phyloP scores from a whole-genome alignment of 2,113 vertebrate species.

The Balaeniceps rex region DNA sequence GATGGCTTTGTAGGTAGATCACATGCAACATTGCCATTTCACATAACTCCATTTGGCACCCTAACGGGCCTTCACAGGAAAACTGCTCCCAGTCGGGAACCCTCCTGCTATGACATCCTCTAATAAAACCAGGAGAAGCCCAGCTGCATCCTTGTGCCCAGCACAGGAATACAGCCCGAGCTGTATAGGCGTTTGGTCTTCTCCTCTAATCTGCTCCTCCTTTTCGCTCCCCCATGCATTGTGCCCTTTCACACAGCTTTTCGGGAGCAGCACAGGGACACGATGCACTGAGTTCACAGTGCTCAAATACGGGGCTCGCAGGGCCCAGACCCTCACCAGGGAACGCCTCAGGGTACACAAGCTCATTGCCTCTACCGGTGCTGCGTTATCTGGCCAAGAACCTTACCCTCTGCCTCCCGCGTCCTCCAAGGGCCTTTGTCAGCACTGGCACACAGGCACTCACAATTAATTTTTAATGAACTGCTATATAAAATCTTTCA shows the following conservation, averaged over 20 bases:
- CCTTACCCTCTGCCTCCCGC: background rate
- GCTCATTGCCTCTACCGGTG: background rate
- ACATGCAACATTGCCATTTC: background rate
- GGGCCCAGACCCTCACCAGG: background rate
- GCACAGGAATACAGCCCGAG: background rate
- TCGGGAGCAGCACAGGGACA: background rate
- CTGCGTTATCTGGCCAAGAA: background rate
- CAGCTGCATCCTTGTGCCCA: no score
- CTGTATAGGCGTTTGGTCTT: background rate
- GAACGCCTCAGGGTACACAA: no score
- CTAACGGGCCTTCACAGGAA: background rate
- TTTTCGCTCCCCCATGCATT: no score
- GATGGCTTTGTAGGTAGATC: background rate
- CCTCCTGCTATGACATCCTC: background rate
- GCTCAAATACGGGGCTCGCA: background rate
- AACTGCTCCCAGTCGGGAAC: background rate
- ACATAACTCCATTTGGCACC: no score
- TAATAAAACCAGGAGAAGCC: background rate
- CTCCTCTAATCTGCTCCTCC: background rate
- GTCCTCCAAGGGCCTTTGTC: background rate
- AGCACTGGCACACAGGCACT: background rate
- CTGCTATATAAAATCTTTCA: background rate
- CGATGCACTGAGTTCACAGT: no score
- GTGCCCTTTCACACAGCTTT: no score
- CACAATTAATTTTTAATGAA: background rate